Base-by-base conservation (phyloP, 2,113 vertebrate species). In the Chaetodon trifascialis region DNA sequence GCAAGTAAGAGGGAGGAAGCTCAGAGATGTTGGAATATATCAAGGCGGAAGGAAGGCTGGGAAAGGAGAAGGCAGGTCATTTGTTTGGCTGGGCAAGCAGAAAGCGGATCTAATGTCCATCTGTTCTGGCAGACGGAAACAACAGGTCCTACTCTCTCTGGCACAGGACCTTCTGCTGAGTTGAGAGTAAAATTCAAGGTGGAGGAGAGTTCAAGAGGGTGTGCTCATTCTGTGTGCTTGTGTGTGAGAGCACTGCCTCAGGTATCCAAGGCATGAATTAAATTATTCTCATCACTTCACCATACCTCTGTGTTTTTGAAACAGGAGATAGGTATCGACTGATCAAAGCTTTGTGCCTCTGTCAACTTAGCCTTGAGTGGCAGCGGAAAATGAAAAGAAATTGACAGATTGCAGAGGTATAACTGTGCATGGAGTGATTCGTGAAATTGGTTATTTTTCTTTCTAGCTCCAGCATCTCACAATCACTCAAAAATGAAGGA, bases 41-140 rank as follows among this genome's bases (percentile, higher is more conserved):
- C 17, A 76, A 84, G 82, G 82, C 40, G 66, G 75, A 85, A 85
- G 64, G 66, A 80, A 77, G 73, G 73, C 59, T 73, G 59, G 55
- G 49, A 84, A 88, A 74, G 46, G 72, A 87, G 65, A 77, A 55
- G 76, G 74, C 75, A 79, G 88, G 84, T 88, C 80, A 73, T 89
- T 86, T 86, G 84, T 81, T 88, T 88, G 82, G 82, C 86, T 78
- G 67, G 64, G 76, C 76, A 80, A 79, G 88, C 84, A 89, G 85
- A 86, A 84, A 92, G 88, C 79, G 77, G 90, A 93, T 94, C 77
- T 89, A 90, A 92, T 87, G 83, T 91, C 93, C 92, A 88, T 92
- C 93, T 93, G 90, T 80, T 86, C 86, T 79, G 89, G 88, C 92
- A 92, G 90, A 93, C 83, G 84, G 93, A 90, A 86, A 91, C 93